phyloP scores from a whole-genome alignment of 2,113 vertebrate genomes.

The Eretmochelys imbricata region DNA sequence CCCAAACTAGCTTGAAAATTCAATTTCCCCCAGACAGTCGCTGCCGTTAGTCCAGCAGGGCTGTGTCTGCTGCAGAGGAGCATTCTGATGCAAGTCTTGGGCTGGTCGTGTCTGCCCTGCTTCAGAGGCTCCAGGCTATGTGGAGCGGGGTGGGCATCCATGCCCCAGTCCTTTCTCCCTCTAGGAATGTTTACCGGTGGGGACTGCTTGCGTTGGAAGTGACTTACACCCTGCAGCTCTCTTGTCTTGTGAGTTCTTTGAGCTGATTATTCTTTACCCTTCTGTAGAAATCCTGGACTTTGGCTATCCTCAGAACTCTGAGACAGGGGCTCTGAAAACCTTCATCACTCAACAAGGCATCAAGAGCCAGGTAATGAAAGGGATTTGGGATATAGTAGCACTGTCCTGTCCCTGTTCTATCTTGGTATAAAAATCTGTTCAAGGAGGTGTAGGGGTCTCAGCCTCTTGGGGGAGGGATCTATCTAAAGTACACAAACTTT shows the following conservation, averaged over 20 bases:
- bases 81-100: neutral
- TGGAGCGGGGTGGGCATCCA: neutral
- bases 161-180: neutral
- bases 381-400: neutral
- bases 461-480: neutral
- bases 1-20: neutral
- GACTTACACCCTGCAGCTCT: neutral
- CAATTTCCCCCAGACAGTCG: too few species aligned
- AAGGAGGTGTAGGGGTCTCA: neutral
- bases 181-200: neutral
- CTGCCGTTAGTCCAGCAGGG: neutral
- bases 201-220: neutral
- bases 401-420: neutral
- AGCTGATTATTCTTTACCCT: constrained; percentile 52
- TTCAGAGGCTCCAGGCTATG: fast-evolving
- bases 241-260: neutral
- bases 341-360: constrained; percentile 99
- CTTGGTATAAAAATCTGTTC: neutral
- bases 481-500: neutral
- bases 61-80: neutral
- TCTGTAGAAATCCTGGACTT: constrained; percentile 97
- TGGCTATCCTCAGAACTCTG: constrained; percentile 99
- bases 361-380: constrained; percentile 92
- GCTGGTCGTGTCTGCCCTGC: neutral
- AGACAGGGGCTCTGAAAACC: constrained; percentile 98